These are phyloP conservation scores for Bursaphelenchus okinawaensis DNA, from an alignment of 2,888 invertebrate genomes.

Conservation along the genomic window DNA sequence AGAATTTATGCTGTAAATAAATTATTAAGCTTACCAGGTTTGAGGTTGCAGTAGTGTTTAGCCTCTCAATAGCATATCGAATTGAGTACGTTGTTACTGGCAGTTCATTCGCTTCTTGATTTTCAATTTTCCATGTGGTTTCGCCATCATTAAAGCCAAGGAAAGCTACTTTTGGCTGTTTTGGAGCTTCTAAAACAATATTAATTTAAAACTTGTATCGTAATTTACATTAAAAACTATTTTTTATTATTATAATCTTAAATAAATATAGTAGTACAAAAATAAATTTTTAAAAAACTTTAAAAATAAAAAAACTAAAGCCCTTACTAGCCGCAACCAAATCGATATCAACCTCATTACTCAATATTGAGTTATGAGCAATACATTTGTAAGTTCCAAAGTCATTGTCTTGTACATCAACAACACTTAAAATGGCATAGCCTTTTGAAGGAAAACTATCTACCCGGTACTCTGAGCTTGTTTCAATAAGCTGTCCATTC, in stretches of 20 bases:
- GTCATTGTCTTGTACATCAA: conserved; percentile 2
- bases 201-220: background rate
- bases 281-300: too few relatives aligned
- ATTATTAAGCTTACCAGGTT: background rate
- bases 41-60: background rate
- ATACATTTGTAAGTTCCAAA: background rate
- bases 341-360: background rate
- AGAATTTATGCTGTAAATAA: too few relatives aligned
- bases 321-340: background rate
- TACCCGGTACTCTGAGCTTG: background rate
- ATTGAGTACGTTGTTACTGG: conserved; percentile 1
- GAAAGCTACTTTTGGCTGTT: conserved; percentile 2
- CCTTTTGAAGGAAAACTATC: background rate
- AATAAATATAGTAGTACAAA: too few relatives aligned
- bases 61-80: conserved; percentile 2
- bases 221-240: too few relatives aligned
- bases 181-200: conserved; percentile 2
- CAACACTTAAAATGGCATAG: background rate
- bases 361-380: background rate
- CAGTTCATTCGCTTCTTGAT: conserved; percentile 4
- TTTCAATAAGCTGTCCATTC: background rate
- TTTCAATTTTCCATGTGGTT: conserved; percentile 8
- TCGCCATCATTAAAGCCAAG: conserved; percentile 1
- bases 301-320: background rate
- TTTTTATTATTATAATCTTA: too few relatives aligned